Conservation (phyloP, 2,113 vertebrate species). For the Synodontis membranacea region DNA sequence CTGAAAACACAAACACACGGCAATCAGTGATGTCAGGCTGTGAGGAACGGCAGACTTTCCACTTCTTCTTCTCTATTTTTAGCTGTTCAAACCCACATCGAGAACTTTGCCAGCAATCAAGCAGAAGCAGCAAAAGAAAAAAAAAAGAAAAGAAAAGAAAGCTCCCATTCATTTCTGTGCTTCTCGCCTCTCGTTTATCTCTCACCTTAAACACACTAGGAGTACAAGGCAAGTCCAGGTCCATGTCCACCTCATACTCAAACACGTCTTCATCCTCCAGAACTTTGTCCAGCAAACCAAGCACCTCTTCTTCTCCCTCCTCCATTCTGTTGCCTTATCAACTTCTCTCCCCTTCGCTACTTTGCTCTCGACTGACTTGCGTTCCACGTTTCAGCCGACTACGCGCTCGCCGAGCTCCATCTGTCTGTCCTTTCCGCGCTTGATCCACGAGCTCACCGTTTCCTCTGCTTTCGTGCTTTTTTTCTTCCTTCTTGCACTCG, state of each 20-base stretch:
- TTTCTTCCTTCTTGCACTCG: conserved; percentile 22
- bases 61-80: conserved; percentile 54
- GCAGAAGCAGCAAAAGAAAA: neutral
- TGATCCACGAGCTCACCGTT: conserved; percentile 44
- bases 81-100: conserved; percentile 30
- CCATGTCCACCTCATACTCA: conserved; percentile 81
- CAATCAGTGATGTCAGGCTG: conserved; percentile 47
- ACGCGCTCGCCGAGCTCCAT: neutral
- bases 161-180: neutral
- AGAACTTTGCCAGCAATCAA: conserved; percentile 17
- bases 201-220: conserved; percentile 86
- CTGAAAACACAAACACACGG: conserved; percentile 35
- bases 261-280: conserved; percentile 85
- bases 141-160: no score
- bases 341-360: neutral
- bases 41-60: conserved; percentile 49
- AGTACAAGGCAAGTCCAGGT: conserved; percentile 79
- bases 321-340: conserved; percentile 62
- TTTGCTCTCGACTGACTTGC: conserved; percentile 17
- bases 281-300: conserved; percentile 90
- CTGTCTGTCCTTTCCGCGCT: neutral
- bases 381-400: conserved; percentile 48
- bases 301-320: conserved; percentile 84
- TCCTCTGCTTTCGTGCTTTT: conserved; percentile 53
- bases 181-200: conserved; percentile 8